These are phyloP conservation scores for Elmis aenea DNA, from an alignment of 2,888 invertebrate genomes.

Conservation along the genomic window DNA sequence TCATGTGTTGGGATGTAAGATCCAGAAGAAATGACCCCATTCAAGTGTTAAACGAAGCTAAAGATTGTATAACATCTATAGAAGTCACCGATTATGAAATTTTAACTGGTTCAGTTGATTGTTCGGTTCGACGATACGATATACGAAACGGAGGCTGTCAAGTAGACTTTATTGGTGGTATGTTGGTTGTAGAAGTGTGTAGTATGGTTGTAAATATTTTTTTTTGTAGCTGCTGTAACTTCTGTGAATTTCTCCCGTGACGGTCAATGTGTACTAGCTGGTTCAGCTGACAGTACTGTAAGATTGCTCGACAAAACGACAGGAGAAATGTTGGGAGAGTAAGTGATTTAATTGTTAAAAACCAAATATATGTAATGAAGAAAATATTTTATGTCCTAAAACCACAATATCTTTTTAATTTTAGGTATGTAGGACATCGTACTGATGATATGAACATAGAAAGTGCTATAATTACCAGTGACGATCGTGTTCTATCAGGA, in stretches of 20 bases:
- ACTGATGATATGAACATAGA: conserved; percentile 82
- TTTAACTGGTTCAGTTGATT: conserved; percentile 84
- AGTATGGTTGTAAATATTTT: conserved; percentile 4
- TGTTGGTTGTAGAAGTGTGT: conserved; percentile 18
- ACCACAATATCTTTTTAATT: too few relatives aligned
- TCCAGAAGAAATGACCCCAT: conserved; percentile 66
- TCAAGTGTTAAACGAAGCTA: conserved; percentile 85
- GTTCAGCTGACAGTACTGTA: conserved; percentile 77
- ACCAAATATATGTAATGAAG: conserved; percentile 1
- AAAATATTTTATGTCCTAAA: neutral
- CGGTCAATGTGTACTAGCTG: conserved; percentile 83
- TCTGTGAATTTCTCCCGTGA: conserved; percentile 84
- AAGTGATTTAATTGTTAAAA: conserved; percentile 30
- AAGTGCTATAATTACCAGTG: conserved; percentile 76
- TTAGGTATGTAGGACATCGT: conserved; percentile 75
- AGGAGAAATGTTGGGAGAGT: conserved; percentile 70
- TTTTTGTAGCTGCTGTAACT: conserved; percentile 64
- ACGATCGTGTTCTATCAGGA: conserved; percentile 83
- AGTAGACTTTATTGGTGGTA: conserved; percentile 80
- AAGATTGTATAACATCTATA: conserved; percentile 79
- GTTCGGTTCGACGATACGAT: conserved; percentile 84
- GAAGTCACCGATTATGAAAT: conserved; percentile 87
- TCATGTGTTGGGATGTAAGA: conserved; percentile 86
- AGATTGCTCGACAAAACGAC: conserved; percentile 84
- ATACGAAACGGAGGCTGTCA: conserved; percentile 78